Evolutionary conservation across 1,140 invertebrate genomes (phyloP), one percentile per base, ranked within the genome.

Genomic region (Neelides sp.): DNA sequence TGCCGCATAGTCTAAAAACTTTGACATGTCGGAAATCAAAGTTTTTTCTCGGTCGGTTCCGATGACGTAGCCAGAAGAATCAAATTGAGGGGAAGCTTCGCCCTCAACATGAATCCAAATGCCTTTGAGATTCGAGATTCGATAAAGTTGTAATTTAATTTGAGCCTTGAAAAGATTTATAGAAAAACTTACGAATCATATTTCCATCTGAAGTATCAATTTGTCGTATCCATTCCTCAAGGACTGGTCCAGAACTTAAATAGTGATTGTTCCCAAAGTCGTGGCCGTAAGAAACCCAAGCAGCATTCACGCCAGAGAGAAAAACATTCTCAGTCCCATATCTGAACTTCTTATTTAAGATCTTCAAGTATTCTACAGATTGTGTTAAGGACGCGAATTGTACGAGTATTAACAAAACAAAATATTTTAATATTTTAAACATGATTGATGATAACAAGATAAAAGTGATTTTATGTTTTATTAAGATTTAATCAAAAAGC

Each of bases 21-120:
- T 20, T 1, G 27, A 19, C 40, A 63, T 39, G 22, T 63, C 62
- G 22, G 15, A 28, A 24, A 63, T 59, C 13, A 62, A 45, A 10
- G 55, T 63, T 1, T 49, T 44, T 20, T 36, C 42, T 3, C 46
- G 19, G 28, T 63, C 62, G 17, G 57, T 57, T 3, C 42, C 56
- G 17, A 50, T 50, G 3, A 62, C 61, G 23, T 45, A 58, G n/a
- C 61, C 61, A 39, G 61, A 52, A 7, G 24, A 15, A 39, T 63
- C 52, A 32, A 55, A 63, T 17, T 52, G 35, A 3, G 62, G 62
- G 1, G 67, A 66, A 23, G 61, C 64, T 23, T 64, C 57, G 3
- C 68, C 69, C 40, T 69, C 68, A 7, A 70, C 64, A 54, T 71
- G 69, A 5, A 70, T 30, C 69, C 69, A 71, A 2, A 68, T 61